Percentiles rank a stretch among this genome's conserved stretches.
These are phyloP conservation scores for Eremophila alpestris DNA, from an alignment of 2,797 vertebrate species.

Conservation along the genomic window DNA sequence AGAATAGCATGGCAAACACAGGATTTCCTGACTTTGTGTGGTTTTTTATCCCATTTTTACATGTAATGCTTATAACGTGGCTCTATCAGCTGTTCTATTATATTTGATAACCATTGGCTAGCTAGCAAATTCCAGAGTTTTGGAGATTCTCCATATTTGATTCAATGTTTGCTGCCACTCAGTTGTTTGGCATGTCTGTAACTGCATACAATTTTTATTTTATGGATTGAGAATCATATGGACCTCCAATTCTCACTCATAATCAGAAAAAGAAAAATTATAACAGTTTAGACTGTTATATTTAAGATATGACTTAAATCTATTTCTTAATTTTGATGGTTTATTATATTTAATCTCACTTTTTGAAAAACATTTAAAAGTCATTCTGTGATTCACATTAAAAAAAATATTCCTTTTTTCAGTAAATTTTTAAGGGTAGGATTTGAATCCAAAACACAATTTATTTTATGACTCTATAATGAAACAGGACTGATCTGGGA, in stretches of 20 bases:
- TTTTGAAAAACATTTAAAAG: neutral
- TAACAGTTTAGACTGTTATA: neutral
- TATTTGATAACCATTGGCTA: neutral
- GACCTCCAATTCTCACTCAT: neutral
- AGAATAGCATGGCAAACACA: neutral
- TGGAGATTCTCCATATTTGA: neutral
- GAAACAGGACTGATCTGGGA: neutral
- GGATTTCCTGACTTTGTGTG: neutral
- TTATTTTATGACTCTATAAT: neutral
- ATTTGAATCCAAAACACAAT: neutral
- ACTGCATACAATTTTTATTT: neutral
- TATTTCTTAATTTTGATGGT: neutral
- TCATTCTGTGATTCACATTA: neutral
- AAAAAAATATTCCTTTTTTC: neutral
- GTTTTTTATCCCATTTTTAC: neutral
- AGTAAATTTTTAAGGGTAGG: neutral
- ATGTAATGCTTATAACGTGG: neutral
- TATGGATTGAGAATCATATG: neutral
- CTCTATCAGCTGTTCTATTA: neutral
- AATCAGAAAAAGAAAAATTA: neutral
- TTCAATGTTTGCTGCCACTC: neutral
- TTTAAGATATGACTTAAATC: neutral
- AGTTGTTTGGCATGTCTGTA: neutral
- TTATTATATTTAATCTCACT: neutral
- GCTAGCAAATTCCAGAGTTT: neutral